Conservation (phyloP, 2,113 vertebrate genomes). For the Melanotaenia duboulayi region DNA sequence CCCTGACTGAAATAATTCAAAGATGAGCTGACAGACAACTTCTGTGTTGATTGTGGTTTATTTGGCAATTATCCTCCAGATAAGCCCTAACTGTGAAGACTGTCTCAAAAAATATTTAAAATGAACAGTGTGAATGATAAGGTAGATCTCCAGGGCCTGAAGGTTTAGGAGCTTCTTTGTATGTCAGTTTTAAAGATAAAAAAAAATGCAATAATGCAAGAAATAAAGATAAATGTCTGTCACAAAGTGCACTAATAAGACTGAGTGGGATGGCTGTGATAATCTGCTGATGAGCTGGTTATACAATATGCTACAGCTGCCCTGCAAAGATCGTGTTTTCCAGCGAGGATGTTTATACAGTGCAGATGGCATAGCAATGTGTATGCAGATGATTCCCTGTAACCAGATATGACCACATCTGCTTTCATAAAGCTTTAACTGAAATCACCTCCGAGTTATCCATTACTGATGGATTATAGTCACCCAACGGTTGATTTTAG, state of each 20-base stretch:
- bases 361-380: conserved; percentile 6
- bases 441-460: not conserved
- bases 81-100: not conserved
- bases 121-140: not conserved
- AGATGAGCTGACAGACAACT: not conserved
- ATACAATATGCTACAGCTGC: conserved; percentile 4
- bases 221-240: not conserved
- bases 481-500: conserved; percentile 4
- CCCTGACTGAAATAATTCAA: conserved; percentile 51
- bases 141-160: not conserved
- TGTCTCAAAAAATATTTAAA: not conserved
- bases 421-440: conserved; percentile 22
- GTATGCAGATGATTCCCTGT: conserved; percentile 1
- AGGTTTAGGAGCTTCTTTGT: not conserved
- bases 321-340: conserved; percentile 2
- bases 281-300: conserved; percentile 15
- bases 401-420: conserved; percentile 5
- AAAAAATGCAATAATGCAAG: not conserved
- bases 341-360: conserved; percentile 7
- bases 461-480: conserved; percentile 2
- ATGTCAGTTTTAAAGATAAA: not conserved
- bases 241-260: not conserved
- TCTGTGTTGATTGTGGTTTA: conserved; percentile 11
- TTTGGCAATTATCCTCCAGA: not conserved
- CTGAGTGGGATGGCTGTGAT: not conserved